Evolutionary conservation across 1,140 invertebrate genomes (phyloP).

Genomic region (Leptopilina clavipes): DNA sequence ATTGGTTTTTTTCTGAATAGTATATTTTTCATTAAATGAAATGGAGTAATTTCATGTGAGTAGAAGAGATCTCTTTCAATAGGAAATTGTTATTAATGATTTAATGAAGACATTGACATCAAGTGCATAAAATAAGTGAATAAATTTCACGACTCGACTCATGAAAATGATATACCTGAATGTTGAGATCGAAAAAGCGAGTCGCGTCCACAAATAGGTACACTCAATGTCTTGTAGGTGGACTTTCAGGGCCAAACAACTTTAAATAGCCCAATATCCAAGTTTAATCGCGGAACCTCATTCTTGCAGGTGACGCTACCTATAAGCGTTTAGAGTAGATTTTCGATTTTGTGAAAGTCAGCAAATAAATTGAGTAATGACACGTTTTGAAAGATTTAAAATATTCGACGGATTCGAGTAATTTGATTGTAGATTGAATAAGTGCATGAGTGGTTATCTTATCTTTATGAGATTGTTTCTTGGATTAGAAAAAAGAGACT

Average conservation of each 20-base stretch:
- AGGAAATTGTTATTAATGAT: too few species aligned
- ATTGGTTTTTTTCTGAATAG: too few species aligned
- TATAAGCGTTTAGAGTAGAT: not conserved
- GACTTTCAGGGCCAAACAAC: constrained; percentile 52
- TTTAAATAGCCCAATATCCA: constrained; percentile 59
- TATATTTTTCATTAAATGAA: too few species aligned
- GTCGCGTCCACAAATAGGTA: constrained; percentile 44
- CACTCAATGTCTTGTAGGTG: constrained; percentile 46
- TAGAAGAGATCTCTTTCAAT: too few species aligned
- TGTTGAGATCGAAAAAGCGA: not conserved
- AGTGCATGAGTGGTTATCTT: not conserved
- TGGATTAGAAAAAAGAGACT: not conserved
- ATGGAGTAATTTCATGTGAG: too few species aligned
- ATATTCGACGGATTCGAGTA: too few species aligned
- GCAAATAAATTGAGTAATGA: not conserved
- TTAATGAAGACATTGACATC: too few species aligned
- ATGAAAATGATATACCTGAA: not conserved
- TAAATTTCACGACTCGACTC: too few species aligned
- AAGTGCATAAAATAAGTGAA: too few species aligned
- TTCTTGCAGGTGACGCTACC: not conserved
- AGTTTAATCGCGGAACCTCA: constrained; percentile 58
- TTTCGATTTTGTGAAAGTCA: not conserved
- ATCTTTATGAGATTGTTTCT: not conserved
- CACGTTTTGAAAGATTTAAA: too few species aligned
- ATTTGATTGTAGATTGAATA: too few species aligned